Evolutionary conservation across 2,888 invertebrate genomes (phyloP).

Genomic region (Scelioninae gen. 1): DNA sequence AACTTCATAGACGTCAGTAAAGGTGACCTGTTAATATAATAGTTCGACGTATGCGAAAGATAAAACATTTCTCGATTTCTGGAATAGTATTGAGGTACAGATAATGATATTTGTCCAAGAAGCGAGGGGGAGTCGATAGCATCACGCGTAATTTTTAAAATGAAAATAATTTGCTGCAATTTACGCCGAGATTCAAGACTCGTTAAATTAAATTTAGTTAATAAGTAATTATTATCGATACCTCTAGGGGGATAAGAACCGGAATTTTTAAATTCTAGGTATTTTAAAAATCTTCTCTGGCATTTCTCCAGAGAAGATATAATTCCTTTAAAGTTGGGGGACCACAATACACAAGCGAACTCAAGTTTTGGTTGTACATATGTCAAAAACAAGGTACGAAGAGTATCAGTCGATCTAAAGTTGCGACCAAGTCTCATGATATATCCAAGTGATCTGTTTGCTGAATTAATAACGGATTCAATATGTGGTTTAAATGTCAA

Average conservation of each 20-base stretch:
- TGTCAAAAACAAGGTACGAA: neutral
- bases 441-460: neutral
- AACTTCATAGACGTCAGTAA: too few species aligned
- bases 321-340: neutral
- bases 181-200: constrained; percentile 30
- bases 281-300: neutral
- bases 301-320: neutral
- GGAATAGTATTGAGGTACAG: neutral
- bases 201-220: neutral
- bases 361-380: neutral
- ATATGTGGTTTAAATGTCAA: neutral
- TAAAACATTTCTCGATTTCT: neutral
- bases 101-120: neutral
- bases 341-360: neutral
- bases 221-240: neutral
- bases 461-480: neutral
- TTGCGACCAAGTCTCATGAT: neutral
- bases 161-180: neutral
- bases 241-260: constrained; percentile 7
- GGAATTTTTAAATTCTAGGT: neutral
- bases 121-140: neutral
- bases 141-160: neutral
- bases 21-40: too few species aligned
- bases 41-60: too few species aligned
- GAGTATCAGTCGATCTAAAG: neutral